Conservation (phyloP, 2,113 vertebrate genomes). For the Vulpes lagopus region DNA sequence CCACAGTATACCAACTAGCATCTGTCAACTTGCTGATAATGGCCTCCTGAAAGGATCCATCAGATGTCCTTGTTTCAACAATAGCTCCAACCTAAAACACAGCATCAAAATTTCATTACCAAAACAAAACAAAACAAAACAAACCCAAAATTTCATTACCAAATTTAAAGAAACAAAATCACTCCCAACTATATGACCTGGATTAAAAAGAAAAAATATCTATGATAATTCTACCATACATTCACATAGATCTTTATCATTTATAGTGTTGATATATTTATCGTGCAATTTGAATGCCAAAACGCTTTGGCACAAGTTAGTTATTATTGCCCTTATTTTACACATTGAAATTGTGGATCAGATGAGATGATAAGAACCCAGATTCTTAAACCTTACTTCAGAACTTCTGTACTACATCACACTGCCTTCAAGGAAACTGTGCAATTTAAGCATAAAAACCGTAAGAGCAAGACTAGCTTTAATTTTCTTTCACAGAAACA, state of each 20-base stretch:
- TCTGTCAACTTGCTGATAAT: conserved; percentile 98
- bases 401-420: neutral
- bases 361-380: conserved; percentile 25
- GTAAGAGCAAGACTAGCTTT: conserved; percentile 14
- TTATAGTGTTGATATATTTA: neutral
- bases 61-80: conserved; percentile 96
- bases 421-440: neutral
- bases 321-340: conserved; percentile 3
- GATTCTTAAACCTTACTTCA: conserved; percentile 27
- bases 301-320: neutral
- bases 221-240: neutral
- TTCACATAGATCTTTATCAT: neutral
- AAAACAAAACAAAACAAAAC: neutral
- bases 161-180: conserved; percentile 62
- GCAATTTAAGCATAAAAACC: conserved; percentile 16
- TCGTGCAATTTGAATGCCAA: neutral
- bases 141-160: conserved; percentile 48
- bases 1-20: conserved; percentile 99
- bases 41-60: conserved; percentile 94
- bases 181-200: conserved; percentile 1
- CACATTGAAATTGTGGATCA: neutral
- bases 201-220: neutral
- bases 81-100: conserved; percentile 94
- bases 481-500: conserved; percentile 41
- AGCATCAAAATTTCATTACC: conserved; percentile 62